These are phyloP conservation scores for Myotis myotis DNA, from an alignment of 2,797 vertebrate species.

Conservation along the genomic window DNA sequence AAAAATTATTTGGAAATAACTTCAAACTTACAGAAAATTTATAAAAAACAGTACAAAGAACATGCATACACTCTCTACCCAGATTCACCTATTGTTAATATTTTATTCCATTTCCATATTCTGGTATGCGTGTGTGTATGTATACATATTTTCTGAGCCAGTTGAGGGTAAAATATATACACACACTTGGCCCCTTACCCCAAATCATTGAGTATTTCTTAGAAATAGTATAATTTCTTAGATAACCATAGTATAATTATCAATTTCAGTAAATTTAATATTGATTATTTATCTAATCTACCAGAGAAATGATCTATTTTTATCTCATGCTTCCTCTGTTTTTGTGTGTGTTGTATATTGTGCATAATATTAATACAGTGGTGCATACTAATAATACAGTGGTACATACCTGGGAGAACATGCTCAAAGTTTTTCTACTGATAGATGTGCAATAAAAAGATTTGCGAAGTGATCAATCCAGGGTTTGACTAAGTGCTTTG, in stretches of 20 bases:
- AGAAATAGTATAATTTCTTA: slow-evolving; percentile 31
- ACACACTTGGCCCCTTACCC: background rate
- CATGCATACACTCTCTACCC: background rate
- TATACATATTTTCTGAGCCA: background rate
- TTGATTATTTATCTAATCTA: slow-evolving; percentile 41
- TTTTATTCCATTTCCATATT: slow-evolving; percentile 1
- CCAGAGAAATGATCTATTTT: slow-evolving; percentile 35
- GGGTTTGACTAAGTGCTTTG: slow-evolving; percentile 37
- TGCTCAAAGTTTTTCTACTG: slow-evolving; percentile 11
- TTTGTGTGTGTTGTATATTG: background rate
- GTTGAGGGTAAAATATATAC: background rate
- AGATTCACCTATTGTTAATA: slow-evolving; percentile 26
- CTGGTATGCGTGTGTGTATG: background rate
- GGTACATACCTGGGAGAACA: background rate
- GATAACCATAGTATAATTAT: background rate
- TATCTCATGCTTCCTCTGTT: background rate
- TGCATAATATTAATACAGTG: background rate
- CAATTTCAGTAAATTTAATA: slow-evolving; percentile 36
- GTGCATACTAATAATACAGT: background rate
- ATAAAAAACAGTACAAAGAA: background rate
- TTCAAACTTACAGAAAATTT: slow-evolving; percentile 21
- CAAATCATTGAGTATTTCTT: slow-evolving; percentile 41
- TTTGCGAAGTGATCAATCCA: background rate
- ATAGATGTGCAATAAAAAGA: background rate
- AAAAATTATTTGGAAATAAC: slow-evolving; percentile 29